Conservation (phyloP, 2,113 vertebrate species). For the Anolis sagrei region DNA sequence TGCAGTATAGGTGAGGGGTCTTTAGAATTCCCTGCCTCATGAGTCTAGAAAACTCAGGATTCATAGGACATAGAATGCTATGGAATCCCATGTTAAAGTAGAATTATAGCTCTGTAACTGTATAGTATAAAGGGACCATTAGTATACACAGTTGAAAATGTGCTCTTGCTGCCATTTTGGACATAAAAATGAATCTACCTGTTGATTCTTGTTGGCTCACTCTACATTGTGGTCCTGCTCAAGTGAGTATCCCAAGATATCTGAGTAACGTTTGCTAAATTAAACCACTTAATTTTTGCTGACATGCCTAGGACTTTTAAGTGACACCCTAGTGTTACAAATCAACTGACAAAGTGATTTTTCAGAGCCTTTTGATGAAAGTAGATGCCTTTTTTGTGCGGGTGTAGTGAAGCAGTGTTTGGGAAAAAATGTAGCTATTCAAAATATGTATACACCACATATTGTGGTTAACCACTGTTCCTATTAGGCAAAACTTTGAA, state of each 20-base stretch:
- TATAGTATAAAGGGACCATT: too few species aligned
- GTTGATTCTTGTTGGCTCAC: neutral
- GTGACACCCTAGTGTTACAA: too few species aligned
- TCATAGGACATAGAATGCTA: too few species aligned
- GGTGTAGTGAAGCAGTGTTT: neutral
- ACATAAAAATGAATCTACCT: neutral
- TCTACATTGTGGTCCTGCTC: neutral
- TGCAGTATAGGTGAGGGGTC: too few species aligned
- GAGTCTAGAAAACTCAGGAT: too few species aligned
- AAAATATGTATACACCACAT: neutral
- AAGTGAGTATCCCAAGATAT: neutral
- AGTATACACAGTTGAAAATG: neutral
- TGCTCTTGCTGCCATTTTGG: neutral
- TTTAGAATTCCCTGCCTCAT: too few species aligned
- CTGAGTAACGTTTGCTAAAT: neutral
- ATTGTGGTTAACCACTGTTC: neutral
- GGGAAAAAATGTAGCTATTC: constrained; percentile 13
- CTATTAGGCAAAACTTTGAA: neutral
- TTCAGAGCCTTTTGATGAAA: neutral
- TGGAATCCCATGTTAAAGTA: too few species aligned
- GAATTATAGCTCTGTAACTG: too few species aligned
- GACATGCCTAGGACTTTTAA: neutral
- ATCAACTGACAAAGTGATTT: neutral
- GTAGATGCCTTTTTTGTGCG: neutral
- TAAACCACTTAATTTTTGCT: neutral